Evolutionary conservation across 2,113 vertebrate species (phyloP).

Genomic region (Choloepus hoffmanni): DNA sequence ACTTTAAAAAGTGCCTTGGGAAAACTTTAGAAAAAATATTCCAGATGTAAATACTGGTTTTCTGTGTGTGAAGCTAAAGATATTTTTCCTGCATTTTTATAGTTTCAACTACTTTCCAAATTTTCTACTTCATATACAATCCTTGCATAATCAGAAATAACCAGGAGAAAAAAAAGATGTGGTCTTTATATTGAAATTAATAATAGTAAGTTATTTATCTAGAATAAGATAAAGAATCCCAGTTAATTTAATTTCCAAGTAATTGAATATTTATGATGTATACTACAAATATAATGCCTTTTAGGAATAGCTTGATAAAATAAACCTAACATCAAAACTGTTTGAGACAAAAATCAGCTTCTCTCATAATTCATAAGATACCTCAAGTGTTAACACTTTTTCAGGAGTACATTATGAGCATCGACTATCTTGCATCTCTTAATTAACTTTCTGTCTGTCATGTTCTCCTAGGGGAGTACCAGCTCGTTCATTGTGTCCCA

Average conservation of each 20-base stretch:
- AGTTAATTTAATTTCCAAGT: slow-evolving; percentile 29
- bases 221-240: not conserved
- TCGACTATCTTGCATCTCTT: not conserved
- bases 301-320: not conserved
- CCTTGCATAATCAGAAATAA: slow-evolving; percentile 32
- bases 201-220: not conserved
- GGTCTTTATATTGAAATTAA: not conserved
- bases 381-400: not conserved
- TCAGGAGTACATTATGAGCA: not conserved
- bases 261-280: not conserved
- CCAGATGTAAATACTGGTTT: not conserved
- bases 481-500: not conserved
- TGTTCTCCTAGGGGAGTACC: not conserved
- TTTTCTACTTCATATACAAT: not conserved
- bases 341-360: not conserved
- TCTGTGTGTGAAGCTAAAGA: not conserved
- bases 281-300: not conserved
- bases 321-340: not conserved
- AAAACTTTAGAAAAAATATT: not conserved
- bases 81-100: not conserved
- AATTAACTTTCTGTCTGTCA: not conserved
- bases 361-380: not conserved
- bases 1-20: not conserved
- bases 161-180: not conserved
- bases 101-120: not conserved